Evolutionary conservation across 1,140 invertebrate genomes (phyloP), one percentile per base, ranked within the genome.

Genomic region (Triops cancriformis): DNA sequence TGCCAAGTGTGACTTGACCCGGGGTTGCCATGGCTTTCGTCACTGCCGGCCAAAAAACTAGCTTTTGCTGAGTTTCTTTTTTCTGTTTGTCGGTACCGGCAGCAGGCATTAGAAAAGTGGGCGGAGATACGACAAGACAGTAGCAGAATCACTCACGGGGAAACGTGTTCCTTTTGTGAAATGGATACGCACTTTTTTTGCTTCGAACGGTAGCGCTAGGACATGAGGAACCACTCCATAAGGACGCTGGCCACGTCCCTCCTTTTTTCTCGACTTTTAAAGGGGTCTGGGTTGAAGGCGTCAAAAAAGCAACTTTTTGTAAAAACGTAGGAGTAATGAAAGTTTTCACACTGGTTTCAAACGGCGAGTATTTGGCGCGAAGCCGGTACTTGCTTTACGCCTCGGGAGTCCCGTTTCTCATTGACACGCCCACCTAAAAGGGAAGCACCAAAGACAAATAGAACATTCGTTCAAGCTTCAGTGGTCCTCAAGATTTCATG

Each of bases 371-470:
- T 64, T 64, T 64, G 51, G n/a, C 14, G 51, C 51, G 51, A 64
- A 64, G 45, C 45, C 45, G 45, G 45, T 64, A 64, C 51, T 64
- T 64, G 51, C 51, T 64, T 64, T 64, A 23, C 51, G 51, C 51
- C 10, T 23, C 51, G 51, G 51, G 18, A 64, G 23, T 10, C 51
- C 23, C 9, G 51, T 64, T 64, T 5, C 51, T 64, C 51, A 64
- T 64, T 64, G 51, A 64, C 51, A 64, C 51, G 51, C 31, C 51
- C 51, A n/a, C n/a, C 51, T 64, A 64, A 64, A 18, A 64, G 23
- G 14, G 10, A 23, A 64, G 14, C 51, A 18, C 18, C 51, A 64
- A 64, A 64, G 51, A 64, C 51, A 64, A 23, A 64, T 64, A 23
- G 14, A 23, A 14, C 1, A 64, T 64, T 64, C 10, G 51, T 64